Evolutionary conservation across 2,113 vertebrate species (phyloP), one percentile per base, ranked within the genome.

Genomic region (Rhipidura dahli): DNA sequence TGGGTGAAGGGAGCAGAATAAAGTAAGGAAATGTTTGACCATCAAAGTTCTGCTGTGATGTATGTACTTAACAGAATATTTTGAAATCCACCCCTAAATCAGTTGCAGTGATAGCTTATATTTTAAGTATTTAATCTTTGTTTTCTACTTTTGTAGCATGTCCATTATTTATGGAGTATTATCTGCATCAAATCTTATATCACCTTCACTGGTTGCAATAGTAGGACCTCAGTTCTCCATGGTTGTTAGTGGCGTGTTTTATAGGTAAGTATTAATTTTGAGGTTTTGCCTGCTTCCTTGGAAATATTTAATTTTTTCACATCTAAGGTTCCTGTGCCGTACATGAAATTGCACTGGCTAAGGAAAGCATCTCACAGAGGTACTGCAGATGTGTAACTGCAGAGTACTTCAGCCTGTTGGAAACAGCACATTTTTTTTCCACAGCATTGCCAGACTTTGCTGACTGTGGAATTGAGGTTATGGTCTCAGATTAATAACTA

Each of bases 121-220:
- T 68, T 90, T 87, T 11, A 83, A 75, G 51, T 89, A 14, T 28
- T 71, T 81, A 65, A 47, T 56, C 30, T 92, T 68, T 93, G 8
- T 37, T 73, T 44, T 91, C 95, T 54, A 6, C 80, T 73, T 89
- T 26, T 90, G 26, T 85, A 99, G 99, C 97, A 98, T 99, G 99
- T 98, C 99, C 20, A 98, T 99, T 96, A 99, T 99, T 97, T 99
- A 99, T 40, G 98, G 99, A 10, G 99, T 99, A 19, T 99, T 99
- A 95, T 99, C 99, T 6, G 99, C 99, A 11, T 99, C 99, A 42
- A 99, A 99, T 94, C 97, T 99, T 66, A 97, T 99, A 16, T 99
- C 99, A 0, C 99, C 99, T 0, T 99, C 99, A 3, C 98, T 99
- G 95, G 99, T 99, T 53, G 98, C 99, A 1, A 53, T 99, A 66